Conservation (phyloP, 2,797 vertebrate genomes). For the Neomorphus geoffroyi region DNA sequence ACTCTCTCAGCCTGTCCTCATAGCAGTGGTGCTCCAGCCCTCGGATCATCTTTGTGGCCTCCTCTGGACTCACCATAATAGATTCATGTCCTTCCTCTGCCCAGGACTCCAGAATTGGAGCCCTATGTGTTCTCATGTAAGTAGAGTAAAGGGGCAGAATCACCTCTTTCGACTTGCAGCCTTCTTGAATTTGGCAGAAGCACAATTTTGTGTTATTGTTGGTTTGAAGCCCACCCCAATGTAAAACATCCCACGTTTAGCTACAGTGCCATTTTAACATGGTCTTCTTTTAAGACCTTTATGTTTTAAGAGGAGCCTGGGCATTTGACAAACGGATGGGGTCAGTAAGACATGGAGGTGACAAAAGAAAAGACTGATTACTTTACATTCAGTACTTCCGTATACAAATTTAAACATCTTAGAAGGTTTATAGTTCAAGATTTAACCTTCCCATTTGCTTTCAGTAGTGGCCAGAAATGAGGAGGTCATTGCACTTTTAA, state of each 20-base stretch:
- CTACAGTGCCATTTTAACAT: neutral
- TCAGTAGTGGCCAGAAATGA: neutral
- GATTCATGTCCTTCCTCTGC: no score
- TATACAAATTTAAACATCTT: neutral
- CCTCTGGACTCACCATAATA: no score
- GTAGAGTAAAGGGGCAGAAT: no score
- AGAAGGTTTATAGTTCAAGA: neutral
- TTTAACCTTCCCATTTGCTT: neutral
- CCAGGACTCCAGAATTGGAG: no score
- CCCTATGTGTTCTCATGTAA: no score
- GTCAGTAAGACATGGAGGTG: accelerated
- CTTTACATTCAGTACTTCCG: neutral
- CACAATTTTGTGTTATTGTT: neutral
- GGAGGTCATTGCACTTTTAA: neutral
- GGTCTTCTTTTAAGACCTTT: neutral
- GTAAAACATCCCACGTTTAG: accelerated
- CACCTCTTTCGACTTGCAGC: neutral
- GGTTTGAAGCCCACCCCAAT: neutral
- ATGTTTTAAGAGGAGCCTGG: neutral
- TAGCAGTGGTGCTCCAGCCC: no score
- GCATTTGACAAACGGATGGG: neutral
- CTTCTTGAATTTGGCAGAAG: neutral
- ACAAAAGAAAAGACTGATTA: neutral
- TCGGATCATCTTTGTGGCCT: no score
- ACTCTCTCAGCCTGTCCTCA: no score